Base-by-base conservation (phyloP, 1,140 invertebrate species). In the Zaprionus kolodkinae region DNA sequence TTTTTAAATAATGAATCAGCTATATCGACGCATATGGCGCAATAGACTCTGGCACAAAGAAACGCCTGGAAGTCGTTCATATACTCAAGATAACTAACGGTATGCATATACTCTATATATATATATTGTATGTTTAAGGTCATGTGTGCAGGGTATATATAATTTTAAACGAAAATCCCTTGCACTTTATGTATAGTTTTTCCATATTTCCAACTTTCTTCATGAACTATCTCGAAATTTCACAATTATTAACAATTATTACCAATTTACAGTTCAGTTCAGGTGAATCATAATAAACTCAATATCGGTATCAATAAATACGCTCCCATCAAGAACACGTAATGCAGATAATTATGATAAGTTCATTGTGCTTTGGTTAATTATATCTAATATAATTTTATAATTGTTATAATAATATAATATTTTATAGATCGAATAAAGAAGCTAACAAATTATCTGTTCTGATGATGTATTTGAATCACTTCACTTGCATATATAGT, bases 41-140 rank as follows among this genome's bases (percentile, higher is more conserved):
- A 82, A 65, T 82, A 76, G 55, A 30, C 27, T 65, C 56, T 76
- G 68, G 33, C 79, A 83, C 81, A 83, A 83, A 80, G 79, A 81
- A 83, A 3, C 55, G 55, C 17, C 64, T 59, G 48, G 48, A 61
- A 64, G 10, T 45, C 40, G 40, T 21, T 21, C 2, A 21, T n/a
- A 40, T n/a, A 45, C n/a, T n/a, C 40, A 45, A 45, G 40, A n/a
- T 2, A 45, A 45, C n/a, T 15, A 45, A 45, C 40, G 13, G 40
- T 56, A 13, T 21, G 3, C 10, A 62, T 50, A 25, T 35, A 50
- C 45, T 50, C 21, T 21, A 21, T 15, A 21, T 59, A 15, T 11
- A 11, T 63, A 56, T 7, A 43, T 33, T 54, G 30, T 52, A 15
- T 62, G 35, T 21, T 21, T 21, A 21, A 21, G 21, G 38, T 30